phyloP scores from a whole-genome alignment of 2,113 vertebrate genomes.

The Melanostigma gelatinosum region DNA sequence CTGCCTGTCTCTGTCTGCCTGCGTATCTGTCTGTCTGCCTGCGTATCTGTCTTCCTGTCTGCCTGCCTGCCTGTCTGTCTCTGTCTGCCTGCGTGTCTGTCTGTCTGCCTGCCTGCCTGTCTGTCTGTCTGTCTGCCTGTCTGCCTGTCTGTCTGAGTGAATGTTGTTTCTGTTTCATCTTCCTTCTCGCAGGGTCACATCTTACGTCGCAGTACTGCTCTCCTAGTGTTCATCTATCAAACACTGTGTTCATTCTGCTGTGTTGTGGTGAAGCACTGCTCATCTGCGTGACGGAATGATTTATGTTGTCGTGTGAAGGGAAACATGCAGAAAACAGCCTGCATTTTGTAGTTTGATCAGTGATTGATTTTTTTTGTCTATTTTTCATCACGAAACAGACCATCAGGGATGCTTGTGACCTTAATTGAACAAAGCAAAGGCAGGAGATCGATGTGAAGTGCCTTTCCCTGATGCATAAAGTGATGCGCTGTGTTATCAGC shows the following conservation, averaged over 20 bases:
- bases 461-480: neutral
- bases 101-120: neutral
- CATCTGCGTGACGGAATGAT: neutral
- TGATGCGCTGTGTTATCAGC: neutral
- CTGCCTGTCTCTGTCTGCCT: no score
- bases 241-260: neutral
- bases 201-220: neutral
- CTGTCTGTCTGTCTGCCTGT: neutral
- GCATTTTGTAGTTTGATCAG: neutral
- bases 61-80: neutral
- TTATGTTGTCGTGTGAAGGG: neutral
- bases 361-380: neutral
- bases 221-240: neutral
- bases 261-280: neutral
- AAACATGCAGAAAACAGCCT: neutral
- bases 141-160: neutral
- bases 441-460: neutral
- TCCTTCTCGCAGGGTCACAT: neutral
- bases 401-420: neutral
- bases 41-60: neutral
- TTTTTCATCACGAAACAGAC: neutral
- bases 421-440: neutral
- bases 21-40: neutral
- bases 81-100: neutral
- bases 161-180: slow-evolving; percentile 19